Percentiles rank a stretch among this genome's conserved stretches.
Evolutionary conservation across 2,113 vertebrate genomes (phyloP).

Genomic region (Regulus satrapa): DNA sequence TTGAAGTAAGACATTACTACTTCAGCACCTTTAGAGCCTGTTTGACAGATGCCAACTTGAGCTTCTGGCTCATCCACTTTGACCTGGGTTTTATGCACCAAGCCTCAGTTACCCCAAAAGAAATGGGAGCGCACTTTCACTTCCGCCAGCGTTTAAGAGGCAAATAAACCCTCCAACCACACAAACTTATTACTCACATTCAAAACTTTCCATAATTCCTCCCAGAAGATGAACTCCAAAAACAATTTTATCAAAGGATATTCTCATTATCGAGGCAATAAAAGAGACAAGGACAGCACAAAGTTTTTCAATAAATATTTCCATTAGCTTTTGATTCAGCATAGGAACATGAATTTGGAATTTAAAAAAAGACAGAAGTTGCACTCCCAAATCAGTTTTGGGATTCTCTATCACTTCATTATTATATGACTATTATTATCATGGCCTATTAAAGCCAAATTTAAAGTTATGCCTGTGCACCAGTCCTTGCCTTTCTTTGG

Average conservation of each 20-base stretch:
- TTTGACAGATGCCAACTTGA: background rate
- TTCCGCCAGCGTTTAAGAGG: background rate
- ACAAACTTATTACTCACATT: background rate
- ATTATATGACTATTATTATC: background rate
- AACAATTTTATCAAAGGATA: background rate
- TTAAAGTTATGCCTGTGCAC: background rate
- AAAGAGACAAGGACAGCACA: background rate
- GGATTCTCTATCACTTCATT: background rate
- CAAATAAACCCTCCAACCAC: background rate
- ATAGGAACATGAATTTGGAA: background rate
- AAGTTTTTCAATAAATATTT: background rate
- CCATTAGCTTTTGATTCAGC: background rate
- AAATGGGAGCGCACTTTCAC: background rate
- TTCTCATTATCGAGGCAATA: background rate
- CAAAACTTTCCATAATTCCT: background rate
- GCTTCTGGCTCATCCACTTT: background rate
- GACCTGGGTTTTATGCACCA: background rate
- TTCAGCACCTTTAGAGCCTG: background rate
- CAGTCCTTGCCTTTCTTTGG: background rate
- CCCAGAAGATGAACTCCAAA: background rate
- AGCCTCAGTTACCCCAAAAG: background rate
- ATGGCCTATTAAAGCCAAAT: background rate
- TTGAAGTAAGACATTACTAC: background rate
- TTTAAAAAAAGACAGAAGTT: rapidly evolving
- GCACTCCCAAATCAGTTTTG: background rate